A percentile compares a stretch with the other conserved stretches of the same genome.
Conservation (phyloP, 2,888 invertebrate species). For the Ophioninae sp. region DNA sequence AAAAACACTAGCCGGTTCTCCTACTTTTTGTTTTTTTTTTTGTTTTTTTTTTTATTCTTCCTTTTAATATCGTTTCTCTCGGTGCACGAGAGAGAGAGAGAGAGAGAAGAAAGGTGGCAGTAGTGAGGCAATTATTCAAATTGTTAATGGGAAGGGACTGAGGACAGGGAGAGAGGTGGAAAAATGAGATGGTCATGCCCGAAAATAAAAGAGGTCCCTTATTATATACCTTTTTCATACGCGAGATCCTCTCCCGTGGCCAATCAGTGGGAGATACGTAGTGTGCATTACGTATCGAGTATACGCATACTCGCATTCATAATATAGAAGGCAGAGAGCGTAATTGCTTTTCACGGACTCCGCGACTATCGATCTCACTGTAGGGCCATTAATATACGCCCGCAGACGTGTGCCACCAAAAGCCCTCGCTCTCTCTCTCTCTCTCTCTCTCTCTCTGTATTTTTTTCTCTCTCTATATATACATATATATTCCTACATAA, state of each 20-base stretch:
- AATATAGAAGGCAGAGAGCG: conserved; percentile 37
- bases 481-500: not conserved
- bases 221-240: conserved; percentile 8
- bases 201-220: conserved; percentile 25
- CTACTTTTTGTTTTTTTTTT: not conserved
- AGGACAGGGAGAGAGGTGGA: not conserved
- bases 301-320: conserved; percentile 20
- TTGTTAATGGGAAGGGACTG: conserved; percentile 51
- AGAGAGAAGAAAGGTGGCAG: not conserved
- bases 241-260: conserved; percentile 1
- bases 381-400: conserved; percentile 62
- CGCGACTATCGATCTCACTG: conserved; percentile 62
- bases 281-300: not conserved
- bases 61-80: conserved; percentile 47
- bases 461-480: not conserved
- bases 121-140: conserved; percentile 44
- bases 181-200: conserved; percentile 4
- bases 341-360: conserved; percentile 65
- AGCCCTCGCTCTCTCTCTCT: conserved; percentile 32
- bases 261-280: conserved; percentile 25
- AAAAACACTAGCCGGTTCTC: conserved; percentile 25
- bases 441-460: conserved; percentile 18
- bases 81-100: conserved; percentile 19
- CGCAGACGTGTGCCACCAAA: conserved; percentile 52
- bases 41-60: conserved; percentile 14